Conservation (phyloP, 1,140 invertebrate genomes). For the Drosophila arawakana region DNA sequence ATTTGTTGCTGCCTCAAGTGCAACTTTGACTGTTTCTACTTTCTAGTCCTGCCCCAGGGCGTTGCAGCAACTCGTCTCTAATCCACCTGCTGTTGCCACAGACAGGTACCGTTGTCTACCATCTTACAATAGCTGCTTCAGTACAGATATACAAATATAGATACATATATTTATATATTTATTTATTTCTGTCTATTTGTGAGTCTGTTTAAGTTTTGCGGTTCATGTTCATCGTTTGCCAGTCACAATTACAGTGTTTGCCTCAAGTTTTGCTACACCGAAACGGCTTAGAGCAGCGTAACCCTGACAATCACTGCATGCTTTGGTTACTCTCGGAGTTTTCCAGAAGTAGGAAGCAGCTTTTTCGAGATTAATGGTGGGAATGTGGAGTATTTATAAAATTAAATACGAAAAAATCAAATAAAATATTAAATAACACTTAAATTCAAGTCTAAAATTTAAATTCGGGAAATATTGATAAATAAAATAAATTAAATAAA, state of each 20-base stretch:
- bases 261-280: conserved; percentile 44
- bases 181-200: neutral
- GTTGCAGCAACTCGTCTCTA: conserved; percentile 49
- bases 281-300: conserved; percentile 15
- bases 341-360: neutral
- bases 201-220: conserved; percentile 26
- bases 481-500: too few species aligned
- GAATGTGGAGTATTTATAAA: too few species aligned
- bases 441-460: too few species aligned
- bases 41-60: conserved; percentile 41
- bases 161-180: neutral
- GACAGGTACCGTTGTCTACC: conserved; percentile 32
- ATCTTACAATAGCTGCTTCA: neutral
- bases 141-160: neutral
- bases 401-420: too few species aligned
- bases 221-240: conserved; percentile 46
- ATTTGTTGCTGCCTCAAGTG: conserved; percentile 13
- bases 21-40: conserved; percentile 18
- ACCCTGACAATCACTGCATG: conserved; percentile 14
- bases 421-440: too few species aligned
- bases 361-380: too few species aligned
- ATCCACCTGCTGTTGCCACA: conserved; percentile 38
- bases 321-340: conserved; percentile 16
- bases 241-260: conserved; percentile 56
- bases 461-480: too few species aligned